Evolutionary conservation across 1,140 invertebrate species (phyloP).

Genomic region (Drosophila nebulosa): DNA sequence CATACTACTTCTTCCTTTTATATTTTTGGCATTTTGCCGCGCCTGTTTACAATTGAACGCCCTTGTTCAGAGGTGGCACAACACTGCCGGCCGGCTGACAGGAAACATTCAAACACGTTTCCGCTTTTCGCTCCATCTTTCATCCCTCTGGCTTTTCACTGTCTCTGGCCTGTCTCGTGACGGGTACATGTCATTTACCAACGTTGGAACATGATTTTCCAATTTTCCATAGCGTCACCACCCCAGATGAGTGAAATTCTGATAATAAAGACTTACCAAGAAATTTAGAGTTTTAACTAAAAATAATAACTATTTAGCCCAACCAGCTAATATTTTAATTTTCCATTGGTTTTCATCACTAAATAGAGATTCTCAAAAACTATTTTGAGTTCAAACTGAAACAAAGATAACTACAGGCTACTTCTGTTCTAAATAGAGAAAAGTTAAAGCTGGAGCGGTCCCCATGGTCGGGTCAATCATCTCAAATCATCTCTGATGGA

Average conservation of each 20-base stretch:
- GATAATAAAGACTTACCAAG: background rate
- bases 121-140: conserved; percentile 49
- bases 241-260: conserved; percentile 28
- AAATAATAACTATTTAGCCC: no score
- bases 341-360: no score
- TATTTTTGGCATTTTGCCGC: background rate
- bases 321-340: no score
- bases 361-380: no score
- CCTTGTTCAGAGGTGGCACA: conserved; percentile 8
- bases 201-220: conserved; percentile 54
- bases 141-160: conserved; percentile 16
- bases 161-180: conserved; percentile 9
- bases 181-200: conserved; percentile 39
- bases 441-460: background rate
- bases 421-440: background rate
- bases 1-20: conserved; percentile 7
- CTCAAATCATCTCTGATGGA: background rate
- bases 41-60: conserved; percentile 59
- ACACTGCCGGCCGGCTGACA: background rate
- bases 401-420: no score
- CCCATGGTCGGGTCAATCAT: background rate
- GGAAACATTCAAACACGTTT: conserved; percentile 53
- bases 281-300: background rate
- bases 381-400: no score
- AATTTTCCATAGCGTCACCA: conserved; percentile 44